Base-by-base conservation (phyloP, 2,888 invertebrate species). In the Uloborus plumipes region DNA sequence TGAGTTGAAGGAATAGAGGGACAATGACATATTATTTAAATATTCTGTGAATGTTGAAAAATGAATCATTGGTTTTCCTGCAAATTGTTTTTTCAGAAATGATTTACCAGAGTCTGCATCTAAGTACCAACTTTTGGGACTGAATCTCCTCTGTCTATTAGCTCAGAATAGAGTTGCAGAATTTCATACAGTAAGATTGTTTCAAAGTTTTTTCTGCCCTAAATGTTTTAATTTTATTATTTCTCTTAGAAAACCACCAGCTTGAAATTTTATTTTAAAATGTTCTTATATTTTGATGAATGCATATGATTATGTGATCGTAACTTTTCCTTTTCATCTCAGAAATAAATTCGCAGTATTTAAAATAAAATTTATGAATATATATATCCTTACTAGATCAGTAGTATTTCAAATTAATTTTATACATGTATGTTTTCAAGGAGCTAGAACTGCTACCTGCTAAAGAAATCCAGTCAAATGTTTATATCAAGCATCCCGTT, bases 131-230 rank as follows among this genome's bases (percentile, higher is more conserved):
- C 91, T 99, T 22, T 91, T 99, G 51, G 99, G 99, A 0, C 90
- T 99, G 58, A 98, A 99, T 90, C 91, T 99, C 22, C 91, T 99
- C 74, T 97, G 96, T 89, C 91, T 99, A 55, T 90, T 99, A 18
- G 95, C 98, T 2, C 97, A 98, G 89, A 99, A 99, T 89, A 92
- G 98, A 87, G 95, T 99, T 0, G 98, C 99, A 0, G 99, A 99
- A 89, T 99, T 99, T 89, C 99, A 99, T 88, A 99, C 98, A 0
- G 91, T 91, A 87, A 88, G 88, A 64, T 39, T 31, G 20, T 47
- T 65, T 22, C 16, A 16, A 26, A 16, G 49, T 39, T 18, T 13
- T 26, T 39, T 65, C 18, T 83, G 47, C 61, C 13, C 62, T n/a
- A 22, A 14, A 78, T 70, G 2, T 47, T 51, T 39, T 53, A 39